A percentile compares a stretch with the other conserved stretches of the same genome.
These are phyloP conservation scores for Otus scops DNA, from an alignment of 2,797 vertebrate genomes.

Conservation along the genomic window DNA sequence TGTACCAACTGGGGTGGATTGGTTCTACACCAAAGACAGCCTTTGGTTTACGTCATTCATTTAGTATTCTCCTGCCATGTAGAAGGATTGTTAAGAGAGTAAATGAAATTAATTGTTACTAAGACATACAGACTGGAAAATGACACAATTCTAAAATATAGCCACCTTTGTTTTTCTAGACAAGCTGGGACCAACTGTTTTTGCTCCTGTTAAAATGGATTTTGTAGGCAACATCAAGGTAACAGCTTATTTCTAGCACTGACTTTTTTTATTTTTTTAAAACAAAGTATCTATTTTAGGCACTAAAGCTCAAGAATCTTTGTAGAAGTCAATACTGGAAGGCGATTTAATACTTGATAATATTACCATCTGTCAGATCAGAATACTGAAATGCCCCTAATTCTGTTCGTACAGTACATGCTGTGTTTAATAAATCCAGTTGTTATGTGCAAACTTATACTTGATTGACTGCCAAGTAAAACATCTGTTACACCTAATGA, in stretches of 20 bases:
- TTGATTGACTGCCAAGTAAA: neutral
- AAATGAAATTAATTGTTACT: neutral
- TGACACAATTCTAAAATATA: neutral
- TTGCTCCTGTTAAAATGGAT: slow-evolving; percentile 99
- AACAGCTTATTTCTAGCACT: slow-evolving; percentile 3
- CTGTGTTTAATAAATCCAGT: slow-evolving; percentile 10
- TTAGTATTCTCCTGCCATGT: neutral
- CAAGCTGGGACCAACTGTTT: slow-evolving; percentile 93
- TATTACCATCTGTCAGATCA: neutral
- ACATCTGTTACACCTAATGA: neutral
- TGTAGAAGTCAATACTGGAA: neutral
- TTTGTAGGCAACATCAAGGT: slow-evolving; percentile 99
- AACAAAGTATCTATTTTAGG: neutral
- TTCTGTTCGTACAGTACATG: neutral
- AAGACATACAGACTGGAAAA: neutral
- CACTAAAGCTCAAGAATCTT: neutral
- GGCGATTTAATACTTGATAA: neutral
- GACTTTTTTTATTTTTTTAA: neutral
- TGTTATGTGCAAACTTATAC: neutral
- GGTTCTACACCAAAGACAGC: neutral
- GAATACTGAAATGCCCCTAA: neutral
- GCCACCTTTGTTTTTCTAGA: slow-evolving; percentile 60
- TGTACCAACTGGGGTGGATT: neutral
- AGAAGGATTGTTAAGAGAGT: neutral
- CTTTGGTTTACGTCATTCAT: neutral